Evolutionary conservation across 1,140 invertebrate species (phyloP).

Genomic region (Meloidogyne floridensis): DNA sequence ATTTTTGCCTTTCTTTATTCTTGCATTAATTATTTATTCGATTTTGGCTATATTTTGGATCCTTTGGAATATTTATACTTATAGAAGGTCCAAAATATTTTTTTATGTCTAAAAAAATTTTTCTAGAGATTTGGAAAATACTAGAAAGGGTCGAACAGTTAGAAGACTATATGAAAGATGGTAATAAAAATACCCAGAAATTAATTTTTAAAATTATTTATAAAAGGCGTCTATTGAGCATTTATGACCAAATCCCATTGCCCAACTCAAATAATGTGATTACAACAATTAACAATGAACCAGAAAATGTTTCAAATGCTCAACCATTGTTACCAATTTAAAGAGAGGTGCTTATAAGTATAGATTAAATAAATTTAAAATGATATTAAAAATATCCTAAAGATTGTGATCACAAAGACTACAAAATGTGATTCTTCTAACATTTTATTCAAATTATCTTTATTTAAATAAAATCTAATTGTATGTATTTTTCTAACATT

Average conservation of each 20-base stretch:
- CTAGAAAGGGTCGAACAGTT: slow-evolving; percentile 11
- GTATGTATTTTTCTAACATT: too few relatives aligned
- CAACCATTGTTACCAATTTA: slow-evolving; percentile 2
- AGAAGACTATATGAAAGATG: slow-evolving; percentile 24
- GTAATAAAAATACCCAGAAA: neutral
- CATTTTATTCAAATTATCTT: too few relatives aligned
- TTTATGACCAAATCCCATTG: slow-evolving; percentile 21
- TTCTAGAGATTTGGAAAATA: slow-evolving; percentile 19
- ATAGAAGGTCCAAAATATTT: slow-evolving; percentile 20
- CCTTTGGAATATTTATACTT: slow-evolving; percentile 30
- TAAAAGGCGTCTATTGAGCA: slow-evolving; percentile 23
- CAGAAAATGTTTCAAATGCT: neutral
- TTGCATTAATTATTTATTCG: slow-evolving; percentile 21
- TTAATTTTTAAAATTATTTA: slow-evolving; percentile 9
- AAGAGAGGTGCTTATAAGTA: neutral
- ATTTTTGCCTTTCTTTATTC: slow-evolving; percentile 24
- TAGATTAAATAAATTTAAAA: neutral
- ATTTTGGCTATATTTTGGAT: slow-evolving; percentile 24
- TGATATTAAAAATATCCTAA: neutral
- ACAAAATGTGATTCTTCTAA: too few relatives aligned
- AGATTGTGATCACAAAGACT: too few relatives aligned
- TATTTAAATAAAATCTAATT: too few relatives aligned
- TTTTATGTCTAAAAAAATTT: neutral
- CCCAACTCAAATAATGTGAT: neutral
- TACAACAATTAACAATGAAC: neutral